A percentile compares a stretch with the other conserved stretches of the same genome.
Conservation (phyloP, 1,140 invertebrate species). For the Tetramorium parvispinum region DNA sequence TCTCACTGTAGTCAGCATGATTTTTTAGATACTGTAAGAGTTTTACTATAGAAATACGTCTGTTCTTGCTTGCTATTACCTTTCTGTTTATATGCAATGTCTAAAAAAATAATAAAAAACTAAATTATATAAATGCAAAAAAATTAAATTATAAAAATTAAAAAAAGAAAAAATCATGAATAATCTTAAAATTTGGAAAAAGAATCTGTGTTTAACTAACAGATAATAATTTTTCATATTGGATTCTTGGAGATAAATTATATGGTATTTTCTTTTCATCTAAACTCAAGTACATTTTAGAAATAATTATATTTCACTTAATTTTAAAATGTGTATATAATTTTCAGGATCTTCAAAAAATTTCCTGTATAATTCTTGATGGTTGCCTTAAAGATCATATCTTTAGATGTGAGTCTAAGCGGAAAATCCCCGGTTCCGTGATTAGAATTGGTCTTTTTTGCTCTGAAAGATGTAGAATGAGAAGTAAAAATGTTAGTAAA, state of each 20-base stretch:
- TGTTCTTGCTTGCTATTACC: constrained; percentile 22
- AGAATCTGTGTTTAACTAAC: background rate
- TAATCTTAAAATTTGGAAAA: background rate
- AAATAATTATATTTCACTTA: constrained; percentile 11
- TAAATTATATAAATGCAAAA: constrained; percentile 10
- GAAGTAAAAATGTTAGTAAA: background rate
- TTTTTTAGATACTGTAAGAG: constrained; percentile 1
- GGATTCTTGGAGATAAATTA: background rate
- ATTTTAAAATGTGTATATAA: background rate
- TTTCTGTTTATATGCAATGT: background rate
- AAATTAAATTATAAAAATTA: constrained; percentile 9
- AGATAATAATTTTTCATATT: background rate
- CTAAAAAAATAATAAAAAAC: constrained; percentile 8
- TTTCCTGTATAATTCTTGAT: background rate
- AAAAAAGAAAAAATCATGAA: background rate
- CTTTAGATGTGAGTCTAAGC: background rate
- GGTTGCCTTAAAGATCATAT: background rate
- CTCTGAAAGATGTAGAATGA: background rate
- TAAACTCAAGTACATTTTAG: background rate
- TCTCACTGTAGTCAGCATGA: constrained; percentile 12
- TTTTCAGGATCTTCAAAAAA: constrained; percentile 10
- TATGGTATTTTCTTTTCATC: background rate
- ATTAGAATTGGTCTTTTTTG: background rate
- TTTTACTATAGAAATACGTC: background rate
- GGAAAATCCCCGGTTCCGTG: background rate